These are phyloP conservation scores for Maniola jurtina DNA, from an alignment of 1,140 invertebrate genomes.

Conservation along the genomic window DNA sequence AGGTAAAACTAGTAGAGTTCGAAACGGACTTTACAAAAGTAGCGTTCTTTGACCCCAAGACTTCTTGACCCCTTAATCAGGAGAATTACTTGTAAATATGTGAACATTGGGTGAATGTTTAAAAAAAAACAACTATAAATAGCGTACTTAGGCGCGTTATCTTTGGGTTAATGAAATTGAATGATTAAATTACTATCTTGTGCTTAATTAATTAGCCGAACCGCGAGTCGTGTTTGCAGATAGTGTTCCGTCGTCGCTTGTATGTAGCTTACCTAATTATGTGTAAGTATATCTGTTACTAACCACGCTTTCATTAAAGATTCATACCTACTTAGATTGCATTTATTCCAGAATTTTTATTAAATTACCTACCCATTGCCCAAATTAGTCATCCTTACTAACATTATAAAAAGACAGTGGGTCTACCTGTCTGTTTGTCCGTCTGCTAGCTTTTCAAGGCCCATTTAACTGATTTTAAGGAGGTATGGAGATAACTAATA, in stretches of 20 bases:
- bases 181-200: not conserved
- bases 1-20: not conserved
- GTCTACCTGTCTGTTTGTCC: too few relatives aligned
- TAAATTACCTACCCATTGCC: too few relatives aligned
- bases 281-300: not conserved
- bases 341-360: too few relatives aligned
- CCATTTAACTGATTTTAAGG: too few relatives aligned
- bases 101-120: not conserved
- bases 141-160: not conserved
- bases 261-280: not conserved
- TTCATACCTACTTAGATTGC: too few relatives aligned
- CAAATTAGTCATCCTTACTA: too few relatives aligned
- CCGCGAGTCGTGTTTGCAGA: not conserved
- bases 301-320: not conserved
- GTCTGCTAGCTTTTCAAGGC: too few relatives aligned
- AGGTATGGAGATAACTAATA: too few relatives aligned
- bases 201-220: not conserved
- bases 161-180: not conserved
- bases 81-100: not conserved
- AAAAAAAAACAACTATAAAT: not conserved
- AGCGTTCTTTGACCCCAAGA: not conserved
- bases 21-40: not conserved
- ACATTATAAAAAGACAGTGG: too few relatives aligned
- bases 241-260: not conserved
- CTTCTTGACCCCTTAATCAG: slow-evolving; percentile 1